Percentiles rank a stretch among this genome's conserved stretches.
These are phyloP conservation scores for Cheilosia vernalis DNA, from an alignment of 2,888 invertebrate species.

Conservation along the genomic window DNA sequence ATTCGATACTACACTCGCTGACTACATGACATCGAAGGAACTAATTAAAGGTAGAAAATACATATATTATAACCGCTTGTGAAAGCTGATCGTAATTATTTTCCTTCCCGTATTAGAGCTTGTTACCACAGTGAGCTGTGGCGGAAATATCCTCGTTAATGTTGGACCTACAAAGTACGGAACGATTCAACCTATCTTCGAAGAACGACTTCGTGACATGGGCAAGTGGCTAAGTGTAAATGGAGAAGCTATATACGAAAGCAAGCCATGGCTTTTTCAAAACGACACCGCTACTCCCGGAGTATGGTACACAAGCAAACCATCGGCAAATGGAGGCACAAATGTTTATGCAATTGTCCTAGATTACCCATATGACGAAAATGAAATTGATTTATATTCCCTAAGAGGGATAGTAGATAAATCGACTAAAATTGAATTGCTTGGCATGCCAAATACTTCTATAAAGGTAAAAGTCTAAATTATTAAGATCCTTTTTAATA, in stretches of 20 bases:
- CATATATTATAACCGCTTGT: neutral
- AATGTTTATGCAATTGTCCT: slow-evolving; percentile 88
- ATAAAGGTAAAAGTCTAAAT: slow-evolving; percentile 77
- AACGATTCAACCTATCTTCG: slow-evolving; percentile 92
- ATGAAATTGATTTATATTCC: slow-evolving; percentile 84
- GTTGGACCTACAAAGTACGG: slow-evolving; percentile 96
- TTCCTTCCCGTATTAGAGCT: slow-evolving; percentile 83
- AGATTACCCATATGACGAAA: slow-evolving; percentile 87
- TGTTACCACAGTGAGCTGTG: slow-evolving; percentile 92
- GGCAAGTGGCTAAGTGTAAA: slow-evolving; percentile 93
- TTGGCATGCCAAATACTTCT: slow-evolving; percentile 84
- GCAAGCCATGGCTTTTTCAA: slow-evolving; percentile 91
- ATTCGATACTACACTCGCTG: slow-evolving; percentile 87
- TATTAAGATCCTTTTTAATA: neutral
- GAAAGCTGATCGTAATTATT: neutral
- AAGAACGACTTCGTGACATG: slow-evolving; percentile 91
- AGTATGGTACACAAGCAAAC: slow-evolving; percentile 89
- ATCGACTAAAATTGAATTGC: slow-evolving; percentile 83
- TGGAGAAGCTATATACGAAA: slow-evolving; percentile 93
- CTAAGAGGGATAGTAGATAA: slow-evolving; percentile 80
- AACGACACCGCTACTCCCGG: slow-evolving; percentile 89
- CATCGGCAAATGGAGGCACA: slow-evolving; percentile 77
- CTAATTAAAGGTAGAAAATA: slow-evolving; percentile 84
- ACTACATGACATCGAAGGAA: slow-evolving; percentile 88
- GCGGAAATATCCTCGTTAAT: slow-evolving; percentile 88